Conservation (phyloP, 2,888 invertebrate genomes). For the Phaonia tiefii region DNA sequence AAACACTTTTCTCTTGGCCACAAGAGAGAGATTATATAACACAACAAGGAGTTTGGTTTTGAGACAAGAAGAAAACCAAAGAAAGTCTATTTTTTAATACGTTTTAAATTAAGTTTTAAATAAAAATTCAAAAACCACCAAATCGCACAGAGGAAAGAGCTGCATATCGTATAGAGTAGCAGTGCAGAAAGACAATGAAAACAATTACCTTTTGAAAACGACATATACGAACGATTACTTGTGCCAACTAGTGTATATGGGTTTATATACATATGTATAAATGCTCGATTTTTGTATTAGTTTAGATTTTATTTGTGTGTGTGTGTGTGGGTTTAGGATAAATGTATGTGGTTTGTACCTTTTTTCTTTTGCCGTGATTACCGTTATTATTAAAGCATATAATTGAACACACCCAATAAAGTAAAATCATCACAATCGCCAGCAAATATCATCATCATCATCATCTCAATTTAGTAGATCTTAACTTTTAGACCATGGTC, state of each 20-base stretch:
- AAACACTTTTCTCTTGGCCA: slow-evolving; percentile 1
- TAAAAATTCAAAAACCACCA: background rate
- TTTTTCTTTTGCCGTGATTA: slow-evolving; percentile 59
- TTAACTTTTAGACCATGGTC: slow-evolving; percentile 65
- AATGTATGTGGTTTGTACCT: too few species aligned
- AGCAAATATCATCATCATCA: slow-evolving; percentile 61
- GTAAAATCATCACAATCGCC: slow-evolving; percentile 66
- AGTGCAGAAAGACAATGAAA: background rate
- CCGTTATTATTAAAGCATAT: slow-evolving; percentile 69
- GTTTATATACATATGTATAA: background rate
- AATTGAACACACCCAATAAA: slow-evolving; percentile 71
- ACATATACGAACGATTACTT: background rate
- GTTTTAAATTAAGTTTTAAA: slow-evolving; percentile 13
- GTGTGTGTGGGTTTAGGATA: background rate
- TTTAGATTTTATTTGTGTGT: background rate
- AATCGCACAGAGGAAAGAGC: too few species aligned
- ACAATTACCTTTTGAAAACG: background rate
- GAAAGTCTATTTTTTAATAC: slow-evolving; percentile 23
- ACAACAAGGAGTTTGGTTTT: background rate
- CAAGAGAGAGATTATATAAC: slow-evolving; percentile 3
- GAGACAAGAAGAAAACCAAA: background rate
- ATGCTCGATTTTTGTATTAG: slow-evolving; percentile 1
- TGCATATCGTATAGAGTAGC: too few species aligned
- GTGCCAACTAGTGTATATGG: background rate
- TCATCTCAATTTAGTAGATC: slow-evolving; percentile 55